These are phyloP conservation scores for Phrynocephalus forsythii DNA, from an alignment of 2,797 vertebrate genomes.

Conservation along the genomic window DNA sequence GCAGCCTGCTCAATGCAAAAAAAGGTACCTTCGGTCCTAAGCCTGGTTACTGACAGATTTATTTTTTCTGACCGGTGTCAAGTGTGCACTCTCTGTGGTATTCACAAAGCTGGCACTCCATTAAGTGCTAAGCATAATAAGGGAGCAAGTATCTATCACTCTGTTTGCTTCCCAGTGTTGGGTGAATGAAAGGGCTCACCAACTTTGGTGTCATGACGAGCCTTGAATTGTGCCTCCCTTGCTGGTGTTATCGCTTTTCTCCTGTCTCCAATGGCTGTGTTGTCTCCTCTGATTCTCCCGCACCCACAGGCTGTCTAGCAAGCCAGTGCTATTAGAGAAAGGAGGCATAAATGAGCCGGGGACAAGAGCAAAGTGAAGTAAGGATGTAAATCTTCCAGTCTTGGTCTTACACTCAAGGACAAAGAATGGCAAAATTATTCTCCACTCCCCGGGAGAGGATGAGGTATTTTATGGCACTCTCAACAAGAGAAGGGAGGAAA, in stretches of 20 bases:
- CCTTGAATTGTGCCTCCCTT: neutral
- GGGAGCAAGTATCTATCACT: too few species aligned
- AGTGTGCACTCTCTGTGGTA: neutral
- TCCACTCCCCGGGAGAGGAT: too few species aligned
- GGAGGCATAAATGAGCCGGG: too few species aligned
- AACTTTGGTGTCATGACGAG: neutral
- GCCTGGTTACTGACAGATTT: neutral
- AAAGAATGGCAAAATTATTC: too few species aligned
- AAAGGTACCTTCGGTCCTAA: neutral
- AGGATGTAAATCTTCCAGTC: too few species aligned
- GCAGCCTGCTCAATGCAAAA: neutral
- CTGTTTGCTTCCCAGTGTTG: neutral
- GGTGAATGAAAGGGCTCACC: too few species aligned
- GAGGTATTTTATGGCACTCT: too few species aligned
- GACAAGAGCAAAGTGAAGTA: too few species aligned
- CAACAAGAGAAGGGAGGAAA: too few species aligned
- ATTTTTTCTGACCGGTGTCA: neutral
- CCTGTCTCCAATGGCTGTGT: neutral
- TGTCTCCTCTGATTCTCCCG: neutral
- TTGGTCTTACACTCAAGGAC: too few species aligned
- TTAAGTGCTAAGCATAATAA: neutral
- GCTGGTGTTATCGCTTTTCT: neutral
- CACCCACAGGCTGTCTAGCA: too few species aligned
- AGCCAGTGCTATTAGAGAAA: neutral
- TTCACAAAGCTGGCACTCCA: neutral